phyloP scores from a whole-genome alignment of 2,113 vertebrate species.

The Eulacestoma nigropectus region DNA sequence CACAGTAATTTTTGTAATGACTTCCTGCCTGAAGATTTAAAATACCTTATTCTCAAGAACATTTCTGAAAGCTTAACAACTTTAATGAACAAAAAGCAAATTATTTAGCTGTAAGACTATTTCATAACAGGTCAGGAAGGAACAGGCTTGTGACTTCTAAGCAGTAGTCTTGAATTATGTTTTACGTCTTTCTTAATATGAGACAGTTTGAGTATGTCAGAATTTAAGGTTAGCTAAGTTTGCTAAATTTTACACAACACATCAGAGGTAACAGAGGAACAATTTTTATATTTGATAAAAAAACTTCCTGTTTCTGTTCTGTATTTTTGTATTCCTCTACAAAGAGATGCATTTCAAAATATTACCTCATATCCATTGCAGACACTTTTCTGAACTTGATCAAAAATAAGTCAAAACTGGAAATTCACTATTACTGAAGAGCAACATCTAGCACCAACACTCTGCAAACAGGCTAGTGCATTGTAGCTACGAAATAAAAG shows the following conservation, averaged over 20 bases:
- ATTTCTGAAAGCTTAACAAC: background rate
- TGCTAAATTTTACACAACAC: background rate
- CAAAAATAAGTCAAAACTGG: background rate
- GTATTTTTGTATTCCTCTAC: background rate
- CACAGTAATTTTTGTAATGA: background rate
- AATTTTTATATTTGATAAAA: background rate
- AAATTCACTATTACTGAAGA: background rate
- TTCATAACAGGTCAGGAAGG: background rate
- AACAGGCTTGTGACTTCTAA: background rate
- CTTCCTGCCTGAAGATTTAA: background rate
- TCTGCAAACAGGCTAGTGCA: background rate
- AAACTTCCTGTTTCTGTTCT: background rate
- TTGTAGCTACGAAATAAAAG: background rate
- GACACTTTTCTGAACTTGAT: background rate
- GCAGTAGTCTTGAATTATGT: background rate
- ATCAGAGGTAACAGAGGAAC: background rate
- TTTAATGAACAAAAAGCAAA: background rate
- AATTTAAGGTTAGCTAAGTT: background rate
- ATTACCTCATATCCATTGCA: background rate
- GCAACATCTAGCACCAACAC: background rate
- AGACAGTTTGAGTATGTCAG: background rate
- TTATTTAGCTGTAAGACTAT: background rate
- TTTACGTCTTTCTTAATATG: background rate
- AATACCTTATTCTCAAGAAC: background rate
- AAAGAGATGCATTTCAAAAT: background rate